Percentiles rank a stretch among this genome's conserved stretches.
phyloP scores from a whole-genome alignment of 2,888 invertebrate genomes.

The Acanthosepion lycidas region DNA sequence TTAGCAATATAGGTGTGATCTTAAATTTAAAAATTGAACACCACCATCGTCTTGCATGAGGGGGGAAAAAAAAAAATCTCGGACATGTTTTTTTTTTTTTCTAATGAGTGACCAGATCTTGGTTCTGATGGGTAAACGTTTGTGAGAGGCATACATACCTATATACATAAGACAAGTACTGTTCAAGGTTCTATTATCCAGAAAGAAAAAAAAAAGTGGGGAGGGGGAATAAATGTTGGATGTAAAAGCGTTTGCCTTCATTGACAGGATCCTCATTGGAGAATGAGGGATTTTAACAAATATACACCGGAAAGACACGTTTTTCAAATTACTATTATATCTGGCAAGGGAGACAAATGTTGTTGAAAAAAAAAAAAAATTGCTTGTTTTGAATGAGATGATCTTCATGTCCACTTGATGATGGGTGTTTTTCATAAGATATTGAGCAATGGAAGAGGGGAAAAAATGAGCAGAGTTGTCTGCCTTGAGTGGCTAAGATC shows the following conservation, averaged over 20 bases:
- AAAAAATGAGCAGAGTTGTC: not conserved
- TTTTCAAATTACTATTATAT: not conserved
- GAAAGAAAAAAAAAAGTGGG: not conserved
- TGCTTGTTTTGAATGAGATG: constrained; percentile 6
- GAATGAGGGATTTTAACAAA: not conserved
- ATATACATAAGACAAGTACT: not conserved
- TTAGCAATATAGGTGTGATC: no score
- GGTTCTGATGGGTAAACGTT: not conserved
- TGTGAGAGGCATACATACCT: not conserved
- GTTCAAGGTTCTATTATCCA: not conserved
- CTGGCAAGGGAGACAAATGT: not conserved
- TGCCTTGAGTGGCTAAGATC: not conserved
- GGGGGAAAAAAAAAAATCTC: not conserved
- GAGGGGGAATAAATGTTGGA: not conserved
- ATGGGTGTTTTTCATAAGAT: not conserved
- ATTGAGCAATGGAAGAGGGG: not conserved
- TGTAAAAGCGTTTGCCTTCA: not conserved
- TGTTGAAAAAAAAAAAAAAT: not conserved
- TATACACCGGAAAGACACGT: not conserved
- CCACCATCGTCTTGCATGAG: no score
- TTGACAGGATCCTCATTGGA: not conserved
- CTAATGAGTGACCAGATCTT: not conserved
- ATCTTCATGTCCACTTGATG: not conserved
- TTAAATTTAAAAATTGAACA: no score
- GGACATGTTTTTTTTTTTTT: not conserved